Percentiles rank a stretch among this genome's conserved stretches.
These are phyloP conservation scores for Stomatorhinus ivindoensis DNA, from an alignment of 2,113 vertebrate species.

Conservation along the genomic window DNA sequence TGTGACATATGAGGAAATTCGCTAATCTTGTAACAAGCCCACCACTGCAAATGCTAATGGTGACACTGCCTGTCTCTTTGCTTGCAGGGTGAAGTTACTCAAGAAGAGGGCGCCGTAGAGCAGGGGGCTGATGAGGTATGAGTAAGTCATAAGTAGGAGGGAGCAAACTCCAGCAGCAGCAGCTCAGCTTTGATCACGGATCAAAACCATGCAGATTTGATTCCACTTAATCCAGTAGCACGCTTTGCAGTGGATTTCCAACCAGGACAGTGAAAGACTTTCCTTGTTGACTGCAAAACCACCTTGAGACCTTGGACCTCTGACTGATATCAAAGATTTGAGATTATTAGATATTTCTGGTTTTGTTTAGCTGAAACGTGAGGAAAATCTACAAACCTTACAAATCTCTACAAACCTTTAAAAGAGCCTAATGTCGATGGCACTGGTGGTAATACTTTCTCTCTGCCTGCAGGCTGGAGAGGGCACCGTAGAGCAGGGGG, in stretches of 20 bases:
- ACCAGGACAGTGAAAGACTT: neutral
- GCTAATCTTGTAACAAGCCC: neutral
- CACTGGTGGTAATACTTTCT: neutral
- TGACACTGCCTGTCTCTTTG: neutral
- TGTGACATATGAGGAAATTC: neutral
- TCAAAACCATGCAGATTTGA: neutral
- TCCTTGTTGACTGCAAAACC: neutral
- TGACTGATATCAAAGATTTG: neutral
- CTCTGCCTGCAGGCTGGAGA: conserved; percentile 52
- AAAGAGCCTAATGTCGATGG: neutral
- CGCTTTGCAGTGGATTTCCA: neutral
- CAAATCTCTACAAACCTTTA: neutral
- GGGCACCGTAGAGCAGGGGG: conserved; percentile 53
- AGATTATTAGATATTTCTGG: neutral
- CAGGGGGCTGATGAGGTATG: conserved; percentile 62
- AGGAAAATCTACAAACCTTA: neutral
- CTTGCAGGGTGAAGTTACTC: conserved; percentile 54
- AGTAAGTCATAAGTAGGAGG: conserved; percentile 10
- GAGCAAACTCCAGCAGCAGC: neutral
- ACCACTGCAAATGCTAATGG: conserved; percentile 49
- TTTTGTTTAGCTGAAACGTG: neutral
- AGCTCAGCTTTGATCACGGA: neutral
- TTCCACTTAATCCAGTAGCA: neutral
- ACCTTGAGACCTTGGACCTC: neutral
- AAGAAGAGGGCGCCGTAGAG: conserved; percentile 54